Base-by-base conservation (phyloP, 2,888 invertebrate genomes). In the Callimorpha dominula region DNA sequence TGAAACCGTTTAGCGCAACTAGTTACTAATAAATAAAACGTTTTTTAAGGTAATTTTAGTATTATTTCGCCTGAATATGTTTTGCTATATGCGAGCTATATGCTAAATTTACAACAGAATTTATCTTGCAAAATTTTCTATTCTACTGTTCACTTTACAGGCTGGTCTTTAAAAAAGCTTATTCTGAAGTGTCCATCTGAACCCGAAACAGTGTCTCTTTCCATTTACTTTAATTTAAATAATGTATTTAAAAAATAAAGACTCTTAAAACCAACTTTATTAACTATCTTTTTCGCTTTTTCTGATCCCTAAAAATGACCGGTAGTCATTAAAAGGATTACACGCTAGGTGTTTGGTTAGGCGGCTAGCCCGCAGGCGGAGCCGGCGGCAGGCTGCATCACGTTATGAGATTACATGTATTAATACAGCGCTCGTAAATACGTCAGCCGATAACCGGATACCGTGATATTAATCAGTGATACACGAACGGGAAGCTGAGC, bases 291-390 rank as follows among this genome's bases (percentile, higher is more conserved):
- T 60, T 5, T 8, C 5, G 4, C 20, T 5, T 43, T 60, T 43
- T 54, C 54, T 7, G 74, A 70, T 65, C 73, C 68, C 75, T 71
- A 72, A 80, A 75, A 65, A 73, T 77, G 77, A 87, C 91, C 92
- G 90, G 92, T 92, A 92, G 92, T 93, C 89, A 88, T 92, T 90
- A 91, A 86, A 84, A 72, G 80, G 80, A 86, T 85, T 81, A 81
- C 83, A 80, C 78, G 81, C 86, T 90, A 87, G 87, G 86, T 89
- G 87, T 90, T 91, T 87, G 86, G 85, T 86, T 82, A 86, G 80
- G 85, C 77, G 62, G 64, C 71, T 20, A 57, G 68, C 64, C 66
- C 57, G 15, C 57, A 79, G 86, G 72, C 64, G n/a, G 20, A 11
- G 12, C 50, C 60, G 65, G 43, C 43, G 20, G 52, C n/a, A 79